Base-by-base conservation (phyloP, 1,140 invertebrate species). In the Drosophila lacertosa region DNA sequence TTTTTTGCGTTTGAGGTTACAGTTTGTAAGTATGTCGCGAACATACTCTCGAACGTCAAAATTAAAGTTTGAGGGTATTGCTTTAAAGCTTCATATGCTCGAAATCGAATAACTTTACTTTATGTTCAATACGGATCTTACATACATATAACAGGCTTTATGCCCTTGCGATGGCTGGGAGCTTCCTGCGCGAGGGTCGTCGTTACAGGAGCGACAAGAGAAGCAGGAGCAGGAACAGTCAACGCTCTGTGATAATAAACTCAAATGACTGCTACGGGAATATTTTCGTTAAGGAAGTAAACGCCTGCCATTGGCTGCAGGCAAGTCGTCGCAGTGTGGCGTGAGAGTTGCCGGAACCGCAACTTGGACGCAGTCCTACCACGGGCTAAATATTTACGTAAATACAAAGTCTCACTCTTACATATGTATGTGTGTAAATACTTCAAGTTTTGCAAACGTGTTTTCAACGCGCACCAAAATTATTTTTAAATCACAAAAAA, bases 241-340 rank as follows among this genome's bases (percentile, higher is more conserved):
- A 65, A 57, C 75, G 80, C 75, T 63, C 54, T 80, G 72, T 83
- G 72, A 86, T 83, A 83, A 86, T 83, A 83, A 83, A 83, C 80
- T 50, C 80, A 83, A 83, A 83, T 83, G 76, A 83, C 73, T 83
- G 80, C 80, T 83, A 80, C 67, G 80, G 80, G 81, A 83, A 86
- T 72, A 67, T 67, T 64, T 62, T 74, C 68, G 47, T 70, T 77
- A 70, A 74, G 67, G 64, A 74, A 66, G 69, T 47, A 76, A 48
- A 77, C 45, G 69, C 39, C 51, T 70, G 72, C 55, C 67, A 32
- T 45, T 67, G 26, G 37, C 66, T 48, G 47, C 18, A 69, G 50
- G 66, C 50, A 4, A 33, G 15, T 32, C 10, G 58, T 39, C 44
- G 15, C 26, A 22, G 20, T 9, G 4, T 16, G 16, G 10, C 4